Evolutionary conservation across 2,888 invertebrate genomes (phyloP).

Genomic region (Ellobium chinense): DNA sequence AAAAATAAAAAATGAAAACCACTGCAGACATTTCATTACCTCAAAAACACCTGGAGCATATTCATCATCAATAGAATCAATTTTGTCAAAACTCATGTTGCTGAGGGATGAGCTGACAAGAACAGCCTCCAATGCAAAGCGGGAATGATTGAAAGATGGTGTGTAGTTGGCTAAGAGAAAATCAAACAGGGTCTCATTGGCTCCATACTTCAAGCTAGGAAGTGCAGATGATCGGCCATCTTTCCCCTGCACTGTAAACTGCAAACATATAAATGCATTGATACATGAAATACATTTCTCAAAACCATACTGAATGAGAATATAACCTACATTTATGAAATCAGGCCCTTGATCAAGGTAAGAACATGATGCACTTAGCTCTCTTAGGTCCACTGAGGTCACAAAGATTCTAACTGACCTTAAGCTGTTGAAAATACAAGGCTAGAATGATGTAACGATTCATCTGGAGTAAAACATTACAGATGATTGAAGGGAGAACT

Average conservation of each 20-base stretch:
- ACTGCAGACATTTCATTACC: conserved; percentile 76
- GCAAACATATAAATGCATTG: conserved; percentile 52
- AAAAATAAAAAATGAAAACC: background rate
- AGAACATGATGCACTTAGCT: too few relatives aligned
- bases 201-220: conserved; percentile 85
- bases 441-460: too few relatives aligned
- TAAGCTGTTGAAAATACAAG: too few relatives aligned
- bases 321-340: too few relatives aligned
- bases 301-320: too few relatives aligned
- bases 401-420: too few relatives aligned
- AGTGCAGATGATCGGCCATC: conserved; percentile 81
- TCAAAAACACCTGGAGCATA: conserved; percentile 87
- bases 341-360: too few relatives aligned
- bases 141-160: conserved; percentile 79
- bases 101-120: conserved; percentile 80
- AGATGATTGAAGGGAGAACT: too few relatives aligned
- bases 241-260: conserved; percentile 82
- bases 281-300: too few relatives aligned
- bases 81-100: conserved; percentile 78
- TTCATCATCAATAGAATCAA: conserved; percentile 86
- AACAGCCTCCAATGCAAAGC: conserved; percentile 83
- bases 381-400: too few relatives aligned
- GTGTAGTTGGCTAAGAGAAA: conserved; percentile 82
- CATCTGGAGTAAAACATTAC: too few relatives aligned
- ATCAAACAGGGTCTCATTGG: conserved; percentile 85